These are phyloP conservation scores for Xerus inauris DNA, from an alignment of 2,113 vertebrate genomes.

Conservation along the genomic window DNA sequence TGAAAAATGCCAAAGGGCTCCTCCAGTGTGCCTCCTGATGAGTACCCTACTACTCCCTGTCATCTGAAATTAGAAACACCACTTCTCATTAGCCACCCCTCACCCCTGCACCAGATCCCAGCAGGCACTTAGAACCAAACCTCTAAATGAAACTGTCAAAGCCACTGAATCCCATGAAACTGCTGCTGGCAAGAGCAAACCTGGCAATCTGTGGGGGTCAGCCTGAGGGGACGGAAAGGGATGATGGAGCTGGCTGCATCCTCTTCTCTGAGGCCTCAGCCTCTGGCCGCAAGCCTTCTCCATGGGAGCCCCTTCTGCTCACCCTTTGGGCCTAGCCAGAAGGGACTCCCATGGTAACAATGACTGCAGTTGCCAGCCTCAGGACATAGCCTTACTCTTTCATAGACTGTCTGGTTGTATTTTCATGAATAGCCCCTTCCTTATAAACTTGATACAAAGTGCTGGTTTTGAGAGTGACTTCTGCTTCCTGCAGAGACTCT, in stretches of 20 bases:
- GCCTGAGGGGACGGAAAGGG: background rate
- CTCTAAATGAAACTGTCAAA: background rate
- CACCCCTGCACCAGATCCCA: no score
- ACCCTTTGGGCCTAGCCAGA: background rate
- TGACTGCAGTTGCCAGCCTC: background rate
- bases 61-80: background rate
- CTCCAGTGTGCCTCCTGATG: background rate
- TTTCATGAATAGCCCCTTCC: background rate
- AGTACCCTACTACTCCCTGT: background rate
- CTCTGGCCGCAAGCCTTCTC: background rate
- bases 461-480: background rate
- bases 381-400: background rate
- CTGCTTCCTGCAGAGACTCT: background rate
- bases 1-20: background rate
- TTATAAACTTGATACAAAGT: background rate
- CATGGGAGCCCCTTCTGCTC: background rate
- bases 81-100: background rate
- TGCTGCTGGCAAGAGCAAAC: background rate
- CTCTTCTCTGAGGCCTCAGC: background rate
- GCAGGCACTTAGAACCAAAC: background rate
- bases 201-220: background rate
- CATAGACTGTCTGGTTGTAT: background rate
- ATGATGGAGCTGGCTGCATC: background rate
- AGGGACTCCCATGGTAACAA: no score
- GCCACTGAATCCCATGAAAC: background rate